Base-by-base conservation (phyloP, 2,113 vertebrate genomes). In the Scomber scombrus region DNA sequence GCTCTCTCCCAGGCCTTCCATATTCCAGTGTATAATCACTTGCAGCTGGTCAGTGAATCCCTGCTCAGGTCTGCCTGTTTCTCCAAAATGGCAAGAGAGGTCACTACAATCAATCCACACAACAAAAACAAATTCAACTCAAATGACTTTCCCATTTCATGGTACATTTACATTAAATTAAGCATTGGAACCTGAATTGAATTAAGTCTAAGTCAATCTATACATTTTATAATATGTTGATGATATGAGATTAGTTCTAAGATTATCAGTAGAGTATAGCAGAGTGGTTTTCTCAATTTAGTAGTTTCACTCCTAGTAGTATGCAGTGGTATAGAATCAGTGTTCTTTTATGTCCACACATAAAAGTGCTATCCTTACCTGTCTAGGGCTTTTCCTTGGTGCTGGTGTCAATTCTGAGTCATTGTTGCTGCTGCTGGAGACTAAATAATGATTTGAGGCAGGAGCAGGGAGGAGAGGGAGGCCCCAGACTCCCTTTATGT, bases 31-130 rank as follows among this genome's bases (percentile, higher is more conserved):
- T 21, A 62, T 90, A 87, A 90, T 88, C 75, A 81, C 78, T 67
- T 12, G 69, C 91, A 93, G 89, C 90, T 92, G 90, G 78, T 80
- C 80, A 68, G 55, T 75, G 70, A 82, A 85, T 88, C 78, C 81
- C 71, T 40, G 56, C 49, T 76, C 34, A 83, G 69, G 54, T 78
- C 67, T 26, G 55, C 6, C 45, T 52, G 31, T 10, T 85, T 66
- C 58, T 78, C 70, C 43, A 62, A 40, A 55, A 76, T 58, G 63
- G 21, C 55, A 47, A 31, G 9, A 58, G 61, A 49, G 45, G 40
- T 51, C 55, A 68, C n/a, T 43, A 29, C 69, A 68, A 68, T 47
- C 63, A 57, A 58, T n/a, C 0, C 19, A 40, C 16, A 67, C 7
- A 71, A 23, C 55, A 21, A 76, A 3, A 46, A 23, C 11, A 21